Base-by-base conservation (phyloP, 2,113 vertebrate genomes). In the Seriola dumerili region DNA sequence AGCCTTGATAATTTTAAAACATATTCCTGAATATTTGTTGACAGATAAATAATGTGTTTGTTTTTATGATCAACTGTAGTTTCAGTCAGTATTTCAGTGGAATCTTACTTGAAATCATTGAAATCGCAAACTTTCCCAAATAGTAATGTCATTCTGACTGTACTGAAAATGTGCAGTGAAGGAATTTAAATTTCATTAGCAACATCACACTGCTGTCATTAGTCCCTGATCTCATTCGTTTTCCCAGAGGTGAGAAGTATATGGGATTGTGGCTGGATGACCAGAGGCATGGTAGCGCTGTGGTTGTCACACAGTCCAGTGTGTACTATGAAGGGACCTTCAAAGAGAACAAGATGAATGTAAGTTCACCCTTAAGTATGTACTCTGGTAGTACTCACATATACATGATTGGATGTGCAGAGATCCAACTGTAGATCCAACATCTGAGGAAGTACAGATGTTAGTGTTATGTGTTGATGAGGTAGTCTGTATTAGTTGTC, bases 241-340 rank as follows among this genome's bases (percentile, higher is more conserved):
- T 48, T 59, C 32, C n/a, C 81, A 99, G 98, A 85, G 98, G 98
- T 46, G 97, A 99, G 86, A 99, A 99, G 88, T 99, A 98, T 76
- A 98, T 99, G 97, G 98, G 98, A 16, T 93, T 96, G 94, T 99
- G 98, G 98, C 93, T 96, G 78, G 98, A 99, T 29, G 97, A 99
- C 72, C 88, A 95, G 65, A 96, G 97, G 29, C 96, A 99, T 36
- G 98, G 98, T 55, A 96, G 87, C 0, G 97, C 97, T 4, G 95
- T 97, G 16, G 96, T 99, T 4, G 96, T 99, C 72, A 99, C 97
- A 4, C 98, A 99, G 91, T 96, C 96, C 85, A 97, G 98, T 5
- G 85, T 98, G 14, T 99, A 99, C 89, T 99, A 96, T 8, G 98
- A 99, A 91, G 98, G 98, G 78, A 94, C 93, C 73, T 99, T 99